Percentiles rank a stretch among this genome's conserved stretches.
Evolutionary conservation across 2,888 invertebrate species (phyloP).

Genomic region (Cybosia mesomella): DNA sequence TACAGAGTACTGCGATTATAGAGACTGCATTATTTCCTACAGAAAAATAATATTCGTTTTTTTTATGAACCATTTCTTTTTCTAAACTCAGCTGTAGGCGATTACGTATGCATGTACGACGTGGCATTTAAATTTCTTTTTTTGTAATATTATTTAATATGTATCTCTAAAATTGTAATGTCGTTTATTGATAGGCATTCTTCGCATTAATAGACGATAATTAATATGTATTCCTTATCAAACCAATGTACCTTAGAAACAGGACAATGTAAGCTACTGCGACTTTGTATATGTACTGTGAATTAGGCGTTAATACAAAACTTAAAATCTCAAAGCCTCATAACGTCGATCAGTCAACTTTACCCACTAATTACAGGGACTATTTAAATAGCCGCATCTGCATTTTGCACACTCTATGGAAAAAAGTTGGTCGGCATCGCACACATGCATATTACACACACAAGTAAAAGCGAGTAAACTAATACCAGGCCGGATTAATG

Average conservation of each 20-base stretch:
- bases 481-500: constrained; percentile 87
- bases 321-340: neutral
- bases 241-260: neutral
- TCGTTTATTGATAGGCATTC: neutral
- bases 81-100: constrained; percentile 3
- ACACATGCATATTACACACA: constrained; percentile 73
- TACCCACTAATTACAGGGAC: constrained; percentile 19
- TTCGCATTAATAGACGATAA: neutral
- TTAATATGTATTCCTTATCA: too few relatives aligned
- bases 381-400: constrained; percentile 57
- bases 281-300: neutral
- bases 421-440: constrained; percentile 80
- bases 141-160: neutral
- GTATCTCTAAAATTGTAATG: neutral
- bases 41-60: neutral
- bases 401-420: constrained; percentile 72
- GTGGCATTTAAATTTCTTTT: neutral
- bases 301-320: neutral
- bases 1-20: constrained; percentile 56
- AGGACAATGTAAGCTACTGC: neutral
- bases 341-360: constrained; percentile 9
- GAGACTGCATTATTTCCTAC: constrained; percentile 30
- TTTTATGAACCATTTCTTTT: neutral
- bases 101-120: neutral
- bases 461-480: constrained; percentile 84